Evolutionary conservation across 1,140 invertebrate species (phyloP).

Genomic region (Ylistrum balloti): DNA sequence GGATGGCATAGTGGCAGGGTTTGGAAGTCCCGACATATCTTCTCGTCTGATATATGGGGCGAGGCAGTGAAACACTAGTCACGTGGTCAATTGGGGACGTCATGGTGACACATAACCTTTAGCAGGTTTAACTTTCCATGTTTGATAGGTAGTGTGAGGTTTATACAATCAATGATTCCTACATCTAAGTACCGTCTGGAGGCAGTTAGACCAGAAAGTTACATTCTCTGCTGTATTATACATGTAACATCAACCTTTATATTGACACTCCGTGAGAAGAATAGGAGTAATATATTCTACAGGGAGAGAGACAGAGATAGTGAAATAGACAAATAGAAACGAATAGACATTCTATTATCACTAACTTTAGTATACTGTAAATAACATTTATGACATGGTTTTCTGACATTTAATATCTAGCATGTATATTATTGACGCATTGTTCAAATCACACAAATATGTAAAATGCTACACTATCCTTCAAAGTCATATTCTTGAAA

Average conservation of each 20-base stretch:
- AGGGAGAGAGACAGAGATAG: no score
- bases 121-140: neutral
- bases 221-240: neutral
- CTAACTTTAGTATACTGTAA: no score
- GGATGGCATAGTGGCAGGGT: neutral
- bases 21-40: neutral
- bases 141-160: conserved; percentile 18
- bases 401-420: no score
- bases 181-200: neutral
- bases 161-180: neutral
- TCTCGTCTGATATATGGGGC: neutral
- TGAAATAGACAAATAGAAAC: no score
- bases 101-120: conserved; percentile 7
- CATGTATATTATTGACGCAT: no score
- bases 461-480: no score
- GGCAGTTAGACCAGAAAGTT: neutral
- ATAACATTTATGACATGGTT: no score
- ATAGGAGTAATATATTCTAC: no score
- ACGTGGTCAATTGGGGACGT: neutral
- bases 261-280: neutral
- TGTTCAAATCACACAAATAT: no score
- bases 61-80: neutral
- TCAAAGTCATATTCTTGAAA: no score
- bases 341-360: no score
- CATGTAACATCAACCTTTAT: neutral